Base-by-base conservation (phyloP, 2,113 vertebrate genomes). In the Tupaia chinensis region DNA sequence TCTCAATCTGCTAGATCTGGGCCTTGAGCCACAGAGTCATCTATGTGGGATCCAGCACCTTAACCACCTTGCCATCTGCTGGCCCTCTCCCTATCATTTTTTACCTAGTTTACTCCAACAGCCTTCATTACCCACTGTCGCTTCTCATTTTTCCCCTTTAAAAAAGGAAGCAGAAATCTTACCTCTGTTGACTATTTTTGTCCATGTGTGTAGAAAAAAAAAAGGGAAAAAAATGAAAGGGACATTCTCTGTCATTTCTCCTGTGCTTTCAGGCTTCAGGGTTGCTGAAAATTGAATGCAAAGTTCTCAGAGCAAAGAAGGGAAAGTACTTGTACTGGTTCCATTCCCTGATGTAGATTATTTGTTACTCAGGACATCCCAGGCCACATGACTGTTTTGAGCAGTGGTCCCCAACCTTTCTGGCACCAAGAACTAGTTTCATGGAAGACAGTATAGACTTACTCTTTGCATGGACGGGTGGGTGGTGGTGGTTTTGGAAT, bases 101-200 rank as follows among this genome's bases (percentile, higher is more conserved):
- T 76, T 8, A 63, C 70, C 27, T 63, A 29, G 19, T 15, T 86
- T 61, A 63, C 56, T 61, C 5, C 22, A 85, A 72, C 8, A 73
- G 53, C 79, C 84, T 87, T 92, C 44, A 70, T 70, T 95, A 77
- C 27, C 8, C 65, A 72, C 17, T 60, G 34, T 91, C 89, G 29
- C 85, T 92, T 92, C 63, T 65, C 70, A 85, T 86, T 82, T 65
- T 81, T 25, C 15, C 17, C 19, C 7, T 5, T n/a, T 78, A 61
- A 58, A n/a, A 29, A 93, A 96, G 44, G 68, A 86, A 81, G 68
- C 6, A 82, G 79, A 91, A 86, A 79, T 23, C 1, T 17, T 80
- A 72, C 54, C 58, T 89, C 58, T 74, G 25, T 60, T 61, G 32
- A 54, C 58, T 87, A 32, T 90, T 94, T 95, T 81, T 22, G 87